These are phyloP conservation scores for Melanchra persicariae DNA, from an alignment of 2,888 invertebrate species.

Conservation along the genomic window DNA sequence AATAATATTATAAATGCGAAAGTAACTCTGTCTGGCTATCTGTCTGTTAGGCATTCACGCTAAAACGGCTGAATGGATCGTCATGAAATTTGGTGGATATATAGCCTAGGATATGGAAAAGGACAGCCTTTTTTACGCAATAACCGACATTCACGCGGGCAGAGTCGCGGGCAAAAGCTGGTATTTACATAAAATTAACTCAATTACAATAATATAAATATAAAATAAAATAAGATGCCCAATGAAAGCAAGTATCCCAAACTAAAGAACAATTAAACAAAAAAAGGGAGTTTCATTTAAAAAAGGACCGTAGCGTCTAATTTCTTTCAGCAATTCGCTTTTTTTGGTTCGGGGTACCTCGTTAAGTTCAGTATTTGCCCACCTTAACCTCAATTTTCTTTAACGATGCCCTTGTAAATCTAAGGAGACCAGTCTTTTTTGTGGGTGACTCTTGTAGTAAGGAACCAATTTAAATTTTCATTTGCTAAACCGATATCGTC, in stretches of 20 bases:
- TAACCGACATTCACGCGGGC: too few species aligned
- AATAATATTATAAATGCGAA: too few species aligned
- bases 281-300: constrained; percentile 47
- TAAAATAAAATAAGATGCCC: background rate
- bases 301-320: constrained; percentile 74
- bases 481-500: constrained; percentile 29
- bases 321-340: constrained; percentile 68
- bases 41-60: too few species aligned
- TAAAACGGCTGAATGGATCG: too few species aligned
- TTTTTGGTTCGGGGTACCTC: constrained; percentile 70
- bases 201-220: too few species aligned
- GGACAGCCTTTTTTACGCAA: too few species aligned
- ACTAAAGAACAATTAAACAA: constrained; percentile 52
- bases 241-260: constrained; percentile 33
- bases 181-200: too few species aligned
- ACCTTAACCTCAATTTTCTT: constrained; percentile 85
- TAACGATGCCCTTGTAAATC: constrained; percentile 83
- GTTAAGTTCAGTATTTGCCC: constrained; percentile 78
- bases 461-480: constrained; percentile 62
- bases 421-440: constrained; percentile 81
- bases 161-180: too few species aligned
- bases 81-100: too few species aligned
- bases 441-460: constrained; percentile 71
- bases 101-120: too few species aligned
- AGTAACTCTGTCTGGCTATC: too few species aligned